Evolutionary conservation across 1,140 invertebrate genomes (phyloP).

Genomic region (Phocides pigmalion): DNA sequence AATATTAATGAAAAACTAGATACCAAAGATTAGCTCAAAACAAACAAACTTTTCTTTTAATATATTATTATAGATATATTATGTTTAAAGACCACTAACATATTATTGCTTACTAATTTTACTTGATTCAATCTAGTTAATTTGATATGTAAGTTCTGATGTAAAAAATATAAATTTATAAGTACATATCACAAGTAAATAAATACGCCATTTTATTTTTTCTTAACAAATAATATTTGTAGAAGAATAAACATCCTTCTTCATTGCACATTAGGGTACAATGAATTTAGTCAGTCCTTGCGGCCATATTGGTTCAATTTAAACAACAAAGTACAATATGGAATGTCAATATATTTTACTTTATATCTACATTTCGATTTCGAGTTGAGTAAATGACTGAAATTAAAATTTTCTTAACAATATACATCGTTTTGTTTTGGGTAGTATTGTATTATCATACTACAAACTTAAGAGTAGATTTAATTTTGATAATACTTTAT

Average conservation of each 20-base stretch:
- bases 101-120: too few species aligned
- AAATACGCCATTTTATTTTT: conserved; percentile 2
- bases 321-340: conserved; percentile 81
- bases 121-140: too few species aligned
- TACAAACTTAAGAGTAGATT: conserved; percentile 57
- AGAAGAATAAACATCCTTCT: conserved; percentile 5
- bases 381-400: conserved; percentile 71
- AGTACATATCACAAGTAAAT: conserved; percentile 16
- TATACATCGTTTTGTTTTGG: conserved; percentile 69
- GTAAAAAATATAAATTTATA: conserved; percentile 25
- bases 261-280: conserved; percentile 8
- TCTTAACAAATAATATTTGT: conserved; percentile 17
- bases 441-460: conserved; percentile 56
- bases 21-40: too few species aligned
- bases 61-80: too few species aligned
- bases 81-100: too few species aligned
- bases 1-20: too few species aligned
- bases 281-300: conserved; percentile 12
- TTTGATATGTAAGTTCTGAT: conserved; percentile 7
- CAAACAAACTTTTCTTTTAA: too few species aligned
- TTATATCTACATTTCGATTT: conserved; percentile 81
- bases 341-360: conserved; percentile 84
- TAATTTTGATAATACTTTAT: conserved; percentile 62
- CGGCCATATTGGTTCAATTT: conserved; percentile 50
- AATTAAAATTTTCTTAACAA: conserved; percentile 77